Conservation (phyloP, 92 coral and sea anemone genomes). For the Galaxea fascicularis region DNA sequence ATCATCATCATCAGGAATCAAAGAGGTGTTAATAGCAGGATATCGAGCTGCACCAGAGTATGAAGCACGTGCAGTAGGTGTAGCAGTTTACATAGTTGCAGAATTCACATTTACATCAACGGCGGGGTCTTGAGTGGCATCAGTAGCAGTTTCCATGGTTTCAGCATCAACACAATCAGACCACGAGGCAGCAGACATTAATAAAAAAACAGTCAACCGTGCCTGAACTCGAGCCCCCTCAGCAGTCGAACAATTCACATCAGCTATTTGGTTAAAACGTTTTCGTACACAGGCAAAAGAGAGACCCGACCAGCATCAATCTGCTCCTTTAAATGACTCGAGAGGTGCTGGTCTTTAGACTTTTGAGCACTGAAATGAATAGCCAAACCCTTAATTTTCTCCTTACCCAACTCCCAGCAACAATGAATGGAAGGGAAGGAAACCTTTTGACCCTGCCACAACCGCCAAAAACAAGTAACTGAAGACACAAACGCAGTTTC, state of each 20-base stretch:
- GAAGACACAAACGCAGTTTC: background rate
- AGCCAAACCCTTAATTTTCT: background rate
- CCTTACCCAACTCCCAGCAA: slow-evolving; percentile 6
- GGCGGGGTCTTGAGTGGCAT: too few species aligned
- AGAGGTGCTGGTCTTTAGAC: background rate
- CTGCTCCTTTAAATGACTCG: background rate
- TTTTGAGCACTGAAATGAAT: background rate
- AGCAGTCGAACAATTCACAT: too few species aligned
- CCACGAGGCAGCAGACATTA: too few species aligned
- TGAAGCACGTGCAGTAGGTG: too few species aligned
- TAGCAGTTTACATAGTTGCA: too few species aligned
- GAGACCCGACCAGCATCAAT: background rate
- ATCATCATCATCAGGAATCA: too few species aligned
- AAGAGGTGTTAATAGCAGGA: too few species aligned
- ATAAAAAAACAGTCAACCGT: background rate
- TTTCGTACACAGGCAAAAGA: background rate
- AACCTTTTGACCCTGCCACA: background rate
- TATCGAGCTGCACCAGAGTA: too few species aligned
- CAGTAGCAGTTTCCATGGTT: too few species aligned
- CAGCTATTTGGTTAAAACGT: background rate
- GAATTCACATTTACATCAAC: too few species aligned
- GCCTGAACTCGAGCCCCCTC: too few species aligned
- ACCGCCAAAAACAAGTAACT: background rate
- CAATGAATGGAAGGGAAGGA: background rate
- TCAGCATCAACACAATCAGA: too few species aligned